Evolutionary conservation across 2,888 invertebrate genomes (phyloP).

Genomic region (Cepaea hortensis): DNA sequence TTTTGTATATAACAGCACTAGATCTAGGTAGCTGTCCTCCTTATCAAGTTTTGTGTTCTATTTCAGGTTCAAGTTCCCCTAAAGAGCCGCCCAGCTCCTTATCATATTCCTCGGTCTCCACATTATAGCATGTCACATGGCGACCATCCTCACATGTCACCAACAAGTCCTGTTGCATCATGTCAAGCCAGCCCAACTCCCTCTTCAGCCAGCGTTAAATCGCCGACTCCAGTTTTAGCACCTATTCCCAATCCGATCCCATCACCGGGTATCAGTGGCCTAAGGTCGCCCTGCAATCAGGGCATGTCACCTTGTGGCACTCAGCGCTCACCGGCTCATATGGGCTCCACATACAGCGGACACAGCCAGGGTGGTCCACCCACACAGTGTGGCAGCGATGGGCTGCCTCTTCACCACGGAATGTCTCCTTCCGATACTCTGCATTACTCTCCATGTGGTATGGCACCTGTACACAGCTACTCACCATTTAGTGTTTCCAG

Average conservation of each 20-base stretch:
- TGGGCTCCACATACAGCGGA: conserved; percentile 47
- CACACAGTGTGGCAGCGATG: conserved; percentile 28
- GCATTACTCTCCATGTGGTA: conserved; percentile 54
- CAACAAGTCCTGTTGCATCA: conserved; percentile 35
- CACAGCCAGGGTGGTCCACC: conserved; percentile 39
- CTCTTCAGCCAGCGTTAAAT: conserved; percentile 46
- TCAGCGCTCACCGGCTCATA: conserved; percentile 59
- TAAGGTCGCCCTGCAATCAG: conserved; percentile 63
- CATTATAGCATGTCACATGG: conserved; percentile 55
- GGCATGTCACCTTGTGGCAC: conserved; percentile 55
- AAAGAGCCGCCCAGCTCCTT: conserved; percentile 65
- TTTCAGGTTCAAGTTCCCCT: conserved; percentile 66
- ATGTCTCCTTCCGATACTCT: conserved; percentile 50
- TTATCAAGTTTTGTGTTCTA: neutral
- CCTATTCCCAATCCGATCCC: conserved; percentile 53
- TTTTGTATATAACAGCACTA: no score
- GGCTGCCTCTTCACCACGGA: conserved; percentile 31
- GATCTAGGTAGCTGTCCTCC: neutral
- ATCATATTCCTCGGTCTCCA: conserved; percentile 67
- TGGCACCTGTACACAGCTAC: conserved; percentile 57
- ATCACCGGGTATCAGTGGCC: conserved; percentile 56
- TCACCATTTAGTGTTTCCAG: conserved; percentile 47
- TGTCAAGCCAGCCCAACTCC: conserved; percentile 70
- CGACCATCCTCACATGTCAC: conserved; percentile 36
- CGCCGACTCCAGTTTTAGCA: conserved; percentile 41